Percentiles rank a stretch among this genome's conserved stretches.
These are phyloP conservation scores for Alectoris magna DNA, from an alignment of 2,797 vertebrate genomes.

Conservation along the genomic window DNA sequence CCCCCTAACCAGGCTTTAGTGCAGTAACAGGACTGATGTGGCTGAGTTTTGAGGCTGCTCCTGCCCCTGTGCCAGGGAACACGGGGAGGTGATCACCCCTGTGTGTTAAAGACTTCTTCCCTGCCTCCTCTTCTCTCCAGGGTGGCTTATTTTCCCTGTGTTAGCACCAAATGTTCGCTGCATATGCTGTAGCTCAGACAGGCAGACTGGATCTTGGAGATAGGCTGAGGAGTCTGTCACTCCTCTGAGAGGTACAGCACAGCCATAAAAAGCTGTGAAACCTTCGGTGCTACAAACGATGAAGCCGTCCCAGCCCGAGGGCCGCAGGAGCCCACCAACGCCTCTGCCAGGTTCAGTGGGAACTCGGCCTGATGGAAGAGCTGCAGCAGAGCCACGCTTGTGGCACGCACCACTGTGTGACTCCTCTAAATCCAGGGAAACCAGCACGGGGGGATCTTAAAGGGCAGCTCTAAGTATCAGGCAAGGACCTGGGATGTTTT, in stretches of 20 bases:
- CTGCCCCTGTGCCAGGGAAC: neutral
- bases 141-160: neutral
- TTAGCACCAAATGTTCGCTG: neutral
- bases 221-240: accelerated
- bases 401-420: neutral
- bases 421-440: neutral
- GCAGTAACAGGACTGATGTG: neutral
- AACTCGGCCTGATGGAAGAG: neutral
- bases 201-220: neutral
- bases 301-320: neutral
- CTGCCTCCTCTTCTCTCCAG: accelerated
- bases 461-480: constrained; percentile 22
- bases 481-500: neutral
- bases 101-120: neutral
- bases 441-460: constrained; percentile 7
- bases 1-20: neutral
- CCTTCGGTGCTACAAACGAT: neutral
- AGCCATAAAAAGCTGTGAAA: neutral
- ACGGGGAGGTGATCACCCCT: neutral
- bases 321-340: neutral
- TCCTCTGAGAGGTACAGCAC: neutral
- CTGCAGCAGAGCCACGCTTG: neutral
- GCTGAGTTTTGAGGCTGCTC: neutral
- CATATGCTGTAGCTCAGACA: neutral
- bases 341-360: neutral